phyloP scores from a whole-genome alignment of 37 sponge, comb jelly and placozoan genomes.

The Ianthella basta region DNA sequence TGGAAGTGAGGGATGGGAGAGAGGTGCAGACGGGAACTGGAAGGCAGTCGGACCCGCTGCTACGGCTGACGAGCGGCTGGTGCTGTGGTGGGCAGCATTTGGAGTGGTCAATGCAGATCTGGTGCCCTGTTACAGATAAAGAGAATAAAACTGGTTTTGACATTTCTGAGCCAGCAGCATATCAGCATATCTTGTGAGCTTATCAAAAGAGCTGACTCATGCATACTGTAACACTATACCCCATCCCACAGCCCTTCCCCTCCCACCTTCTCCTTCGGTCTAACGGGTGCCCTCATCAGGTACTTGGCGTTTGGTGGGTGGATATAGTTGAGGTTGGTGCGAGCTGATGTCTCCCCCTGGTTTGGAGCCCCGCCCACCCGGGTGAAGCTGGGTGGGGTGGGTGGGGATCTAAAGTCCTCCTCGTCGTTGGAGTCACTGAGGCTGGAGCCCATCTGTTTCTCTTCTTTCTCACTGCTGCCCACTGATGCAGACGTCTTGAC shows the following conservation, averaged over 20 bases:
- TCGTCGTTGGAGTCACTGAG: background rate
- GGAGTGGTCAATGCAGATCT: too few species aligned
- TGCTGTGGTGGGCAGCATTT: too few species aligned
- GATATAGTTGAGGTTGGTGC: conserved; percentile 17
- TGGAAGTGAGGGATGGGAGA: too few species aligned
- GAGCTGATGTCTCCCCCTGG: background rate
- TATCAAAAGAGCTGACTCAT: background rate
- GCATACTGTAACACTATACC: too few species aligned
- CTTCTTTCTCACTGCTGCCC: background rate
- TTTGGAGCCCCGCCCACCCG: background rate
- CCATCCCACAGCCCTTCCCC: too few species aligned
- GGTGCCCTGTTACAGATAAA: too few species aligned
- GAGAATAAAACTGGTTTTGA: too few species aligned
- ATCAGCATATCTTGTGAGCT: too few species aligned
- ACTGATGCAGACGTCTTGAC: background rate
- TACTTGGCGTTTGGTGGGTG: conserved; percentile 28
- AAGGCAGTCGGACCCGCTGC: too few species aligned
- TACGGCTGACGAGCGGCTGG: too few species aligned
- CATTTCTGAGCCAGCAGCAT: too few species aligned
- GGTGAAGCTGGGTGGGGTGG: conserved; percentile 7
- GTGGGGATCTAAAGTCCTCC: background rate
- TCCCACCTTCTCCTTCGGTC: background rate
- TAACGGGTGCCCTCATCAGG: background rate
- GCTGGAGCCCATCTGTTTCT: background rate
- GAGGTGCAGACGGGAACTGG: too few species aligned